These are phyloP conservation scores for Shargacucullia verbasci DNA, from an alignment of 2,888 invertebrate species.

Conservation along the genomic window DNA sequence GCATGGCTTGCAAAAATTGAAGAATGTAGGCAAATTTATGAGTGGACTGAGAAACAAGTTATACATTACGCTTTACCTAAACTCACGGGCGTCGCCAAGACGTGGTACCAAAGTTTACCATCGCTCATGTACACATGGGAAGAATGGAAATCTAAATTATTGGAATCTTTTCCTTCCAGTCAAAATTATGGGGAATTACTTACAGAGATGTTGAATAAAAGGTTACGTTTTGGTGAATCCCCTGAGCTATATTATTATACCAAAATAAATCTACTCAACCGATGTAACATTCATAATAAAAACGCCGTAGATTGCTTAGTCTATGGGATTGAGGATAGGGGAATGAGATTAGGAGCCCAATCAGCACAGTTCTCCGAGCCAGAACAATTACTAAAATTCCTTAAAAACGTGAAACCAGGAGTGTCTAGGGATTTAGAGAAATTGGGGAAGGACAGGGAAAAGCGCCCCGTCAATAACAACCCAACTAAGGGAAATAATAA, in stretches of 20 bases:
- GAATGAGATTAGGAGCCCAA: not conserved
- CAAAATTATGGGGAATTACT: not conserved
- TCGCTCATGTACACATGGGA: not conserved
- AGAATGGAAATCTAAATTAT: slow-evolving; percentile 4
- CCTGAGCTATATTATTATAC: slow-evolving; percentile 2
- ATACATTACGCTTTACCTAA: slow-evolving; percentile 5
- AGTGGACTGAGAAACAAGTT: not conserved
- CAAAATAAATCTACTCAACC: not conserved
- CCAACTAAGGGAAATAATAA: too few species aligned
- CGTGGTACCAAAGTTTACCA: slow-evolving; percentile 7
- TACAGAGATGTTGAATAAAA: slow-evolving; percentile 6
- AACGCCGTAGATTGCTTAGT: not conserved
- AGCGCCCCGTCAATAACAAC: too few species aligned
- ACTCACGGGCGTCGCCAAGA: slow-evolving; percentile 2
- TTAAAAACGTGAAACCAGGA: not conserved
- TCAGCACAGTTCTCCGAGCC: not conserved
- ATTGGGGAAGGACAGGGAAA: too few species aligned
- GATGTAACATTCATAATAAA: not conserved
- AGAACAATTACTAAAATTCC: slow-evolving; percentile 3
- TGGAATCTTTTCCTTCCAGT: slow-evolving; percentile 1
- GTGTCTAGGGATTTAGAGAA: too few species aligned
- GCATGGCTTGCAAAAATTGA: not conserved
- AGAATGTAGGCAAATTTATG: slow-evolving; percentile 1
- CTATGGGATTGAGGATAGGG: not conserved
- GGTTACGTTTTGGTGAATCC: not conserved